Percentiles rank a stretch among this genome's conserved stretches.
phyloP scores from a whole-genome alignment of 2,797 vertebrate genomes.

The Scolopax rusticola region DNA sequence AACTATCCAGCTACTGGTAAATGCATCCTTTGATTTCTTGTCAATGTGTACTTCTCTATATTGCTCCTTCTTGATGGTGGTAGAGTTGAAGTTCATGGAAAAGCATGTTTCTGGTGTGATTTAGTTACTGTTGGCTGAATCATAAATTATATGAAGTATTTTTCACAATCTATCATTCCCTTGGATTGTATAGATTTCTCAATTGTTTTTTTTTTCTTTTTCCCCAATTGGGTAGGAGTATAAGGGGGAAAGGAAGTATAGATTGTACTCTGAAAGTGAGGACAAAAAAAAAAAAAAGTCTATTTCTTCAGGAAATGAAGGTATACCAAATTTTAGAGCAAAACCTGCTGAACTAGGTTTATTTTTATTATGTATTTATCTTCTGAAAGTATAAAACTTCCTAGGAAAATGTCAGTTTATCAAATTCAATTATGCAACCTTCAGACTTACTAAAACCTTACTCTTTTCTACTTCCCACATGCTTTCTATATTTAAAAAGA shows the following conservation, averaged over 20 bases:
- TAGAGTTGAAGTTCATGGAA: neutral
- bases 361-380: conserved; percentile 32
- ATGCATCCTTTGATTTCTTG: neutral
- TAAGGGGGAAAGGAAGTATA: neutral
- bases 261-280: neutral
- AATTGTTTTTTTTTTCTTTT: too few relatives aligned
- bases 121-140: neutral
- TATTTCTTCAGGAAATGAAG: neutral
- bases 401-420: conserved; percentile 61
- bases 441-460: conserved; percentile 60
- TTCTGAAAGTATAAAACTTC: conserved; percentile 29
- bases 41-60: neutral
- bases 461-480: conserved; percentile 66
- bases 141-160: neutral
- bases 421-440: conserved; percentile 54
- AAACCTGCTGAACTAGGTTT: neutral
- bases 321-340: neutral
- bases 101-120: neutral
- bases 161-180: neutral
- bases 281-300: neutral
- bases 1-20: neutral
- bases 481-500: conserved; percentile 74
- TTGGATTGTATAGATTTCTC: neutral
- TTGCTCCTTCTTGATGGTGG: neutral
- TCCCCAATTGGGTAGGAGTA: neutral